Evolutionary conservation across 2,888 invertebrate genomes (phyloP), one percentile per base, ranked within the genome.

Genomic region (Pilophorus perplexus): DNA sequence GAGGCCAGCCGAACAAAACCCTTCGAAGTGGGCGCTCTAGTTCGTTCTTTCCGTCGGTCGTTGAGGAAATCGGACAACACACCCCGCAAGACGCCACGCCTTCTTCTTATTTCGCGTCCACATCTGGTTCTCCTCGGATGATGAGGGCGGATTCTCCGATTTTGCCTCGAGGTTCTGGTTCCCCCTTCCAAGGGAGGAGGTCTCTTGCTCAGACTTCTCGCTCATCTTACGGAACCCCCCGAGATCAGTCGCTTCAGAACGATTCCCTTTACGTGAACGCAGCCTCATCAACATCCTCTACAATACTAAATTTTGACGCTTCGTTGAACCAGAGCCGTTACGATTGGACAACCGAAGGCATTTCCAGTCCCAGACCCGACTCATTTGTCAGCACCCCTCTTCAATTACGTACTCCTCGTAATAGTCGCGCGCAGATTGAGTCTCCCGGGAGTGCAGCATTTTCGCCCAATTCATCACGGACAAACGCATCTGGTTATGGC

Each of bases 131-230:
- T 5, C 59, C 59, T 5, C 18, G 59, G 18, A 59, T 40, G 42
- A 59, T 59, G 59, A 59, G 59, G 25, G 59, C 59, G n/a, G 59
- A 59, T 14, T 59, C 59, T 2, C 59, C 59, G 3, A 38, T 42
- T 10, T 16, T 52, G 1, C 4, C 48, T 16, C 10, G 16, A 25
- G 10, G 28, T 18, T 2, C 59, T 2, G 16, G 14, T 18, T 52
- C 52, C 27, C 3, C 25, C 6, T 25, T 25, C 59, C 38, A 22
- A 20, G 42, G 14, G 4, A n/a, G 59, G 14, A 27, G 18, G 18
- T 42, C 59, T 16, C 37, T 38, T 2, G n/a, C n/a, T n/a, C 12
- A 42, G 18, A 16, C 42, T 14, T 38, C 59, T 14, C n/a, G 27
- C 18, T n/a, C 22, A 38, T 20, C 38, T 18, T 59, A 23, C 23